Evolutionary conservation across 2,888 invertebrate species (phyloP).

Genomic region (Strigamia crassipes): DNA sequence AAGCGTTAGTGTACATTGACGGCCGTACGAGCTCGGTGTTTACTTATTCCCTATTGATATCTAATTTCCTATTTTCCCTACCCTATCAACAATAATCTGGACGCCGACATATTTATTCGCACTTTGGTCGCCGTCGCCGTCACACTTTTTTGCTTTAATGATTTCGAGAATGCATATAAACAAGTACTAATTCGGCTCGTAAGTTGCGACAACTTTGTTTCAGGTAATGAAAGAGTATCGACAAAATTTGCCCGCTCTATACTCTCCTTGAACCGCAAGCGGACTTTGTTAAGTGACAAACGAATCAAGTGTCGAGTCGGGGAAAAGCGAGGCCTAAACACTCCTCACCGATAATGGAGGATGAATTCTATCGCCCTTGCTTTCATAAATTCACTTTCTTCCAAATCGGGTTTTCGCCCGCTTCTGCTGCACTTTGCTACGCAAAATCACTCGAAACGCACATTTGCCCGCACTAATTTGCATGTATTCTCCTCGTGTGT

Average conservation of each 20-base stretch:
- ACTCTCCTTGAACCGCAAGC: not conserved
- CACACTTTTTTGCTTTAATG: not conserved
- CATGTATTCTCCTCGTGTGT: not conserved
- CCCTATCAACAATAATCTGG: slow-evolving; percentile 45
- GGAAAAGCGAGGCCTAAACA: slow-evolving; percentile 34
- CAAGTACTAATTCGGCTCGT: not conserved
- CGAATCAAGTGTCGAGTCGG: slow-evolving; percentile 20
- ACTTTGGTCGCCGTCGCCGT: slow-evolving; percentile 36
- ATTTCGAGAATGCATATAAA: not conserved
- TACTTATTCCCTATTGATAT: slow-evolving; percentile 18
- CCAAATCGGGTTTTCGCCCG: slow-evolving; percentile 34
- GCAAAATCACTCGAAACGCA: not conserved
- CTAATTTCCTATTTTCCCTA: slow-evolving; percentile 45
- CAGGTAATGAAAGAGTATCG: not conserved
- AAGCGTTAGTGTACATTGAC: not conserved
- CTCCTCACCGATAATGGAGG: slow-evolving; percentile 37
- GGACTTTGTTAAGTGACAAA: slow-evolving; percentile 18
- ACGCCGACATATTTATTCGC: slow-evolving; percentile 48
- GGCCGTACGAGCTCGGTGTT: not conserved
- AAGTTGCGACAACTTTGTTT: not conserved
- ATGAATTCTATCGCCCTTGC: slow-evolving; percentile 34
- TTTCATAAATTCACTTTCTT: slow-evolving; percentile 37
- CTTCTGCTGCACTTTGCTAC: not conserved
- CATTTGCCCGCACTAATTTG: not conserved
- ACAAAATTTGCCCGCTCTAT: not conserved